phyloP scores from a whole-genome alignment of 2,888 invertebrate species.

The Unio delphinus region DNA sequence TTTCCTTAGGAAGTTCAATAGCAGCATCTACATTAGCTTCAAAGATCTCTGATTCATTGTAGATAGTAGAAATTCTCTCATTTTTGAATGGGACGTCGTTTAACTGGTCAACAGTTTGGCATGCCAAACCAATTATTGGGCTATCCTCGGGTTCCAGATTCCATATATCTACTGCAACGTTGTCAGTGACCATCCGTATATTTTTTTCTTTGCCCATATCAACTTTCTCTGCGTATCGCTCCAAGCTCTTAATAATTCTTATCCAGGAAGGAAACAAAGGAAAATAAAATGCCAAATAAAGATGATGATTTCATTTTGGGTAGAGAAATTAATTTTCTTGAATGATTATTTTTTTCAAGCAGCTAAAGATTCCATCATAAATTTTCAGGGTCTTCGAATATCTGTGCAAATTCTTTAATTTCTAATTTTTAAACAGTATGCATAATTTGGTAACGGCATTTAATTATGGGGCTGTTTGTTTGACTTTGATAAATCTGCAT shows the following conservation, averaged over 20 bases:
- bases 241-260: constrained; percentile 53
- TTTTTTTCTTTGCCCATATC: constrained; percentile 34
- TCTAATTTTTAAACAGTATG: no score
- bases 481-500: no score
- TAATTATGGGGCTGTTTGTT: no score
- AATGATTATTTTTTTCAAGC: not conserved
- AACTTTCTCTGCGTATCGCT: constrained; percentile 47
- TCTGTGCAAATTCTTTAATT: not conserved
- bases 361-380: not conserved
- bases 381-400: not conserved
- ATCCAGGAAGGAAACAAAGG: constrained; percentile 2
- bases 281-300: not conserved
- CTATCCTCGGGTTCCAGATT: constrained; percentile 31
- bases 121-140: constrained; percentile 57
- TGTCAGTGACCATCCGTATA: constrained; percentile 48
- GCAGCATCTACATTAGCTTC: constrained; percentile 51
- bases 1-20: constrained; percentile 53
- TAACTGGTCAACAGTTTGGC: constrained; percentile 16
- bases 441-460: no score
- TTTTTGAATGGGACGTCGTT: constrained; percentile 22
- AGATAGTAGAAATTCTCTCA: constrained; percentile 38
- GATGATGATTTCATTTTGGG: not conserved
- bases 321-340: not conserved
- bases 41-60: constrained; percentile 37
- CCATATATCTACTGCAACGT: constrained; percentile 59